Conservation (phyloP, 2,797 vertebrate species). For the Carapus acus region DNA sequence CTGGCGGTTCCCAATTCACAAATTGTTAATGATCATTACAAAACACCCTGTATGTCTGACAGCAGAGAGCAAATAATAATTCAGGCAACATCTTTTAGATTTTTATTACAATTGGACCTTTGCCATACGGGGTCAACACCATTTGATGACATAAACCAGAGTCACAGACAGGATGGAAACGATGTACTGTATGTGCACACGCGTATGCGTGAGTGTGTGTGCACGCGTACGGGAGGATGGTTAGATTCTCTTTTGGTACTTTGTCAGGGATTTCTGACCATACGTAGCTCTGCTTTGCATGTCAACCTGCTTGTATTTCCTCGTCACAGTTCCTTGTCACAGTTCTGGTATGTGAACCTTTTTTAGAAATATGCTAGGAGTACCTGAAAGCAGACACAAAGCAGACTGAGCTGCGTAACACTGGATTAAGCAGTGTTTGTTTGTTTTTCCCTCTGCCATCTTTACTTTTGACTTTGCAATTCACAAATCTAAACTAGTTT, state of each 20-base stretch:
- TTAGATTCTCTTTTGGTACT: constrained; percentile 9
- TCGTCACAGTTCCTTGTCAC: constrained; percentile 36
- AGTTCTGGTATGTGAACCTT: constrained; percentile 42
- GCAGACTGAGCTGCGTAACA: constrained; percentile 33
- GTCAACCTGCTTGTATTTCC: constrained; percentile 55
- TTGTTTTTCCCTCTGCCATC: constrained; percentile 52
- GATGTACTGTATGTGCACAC: no score
- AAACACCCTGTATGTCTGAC: no score
- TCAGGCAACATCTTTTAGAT: no score
- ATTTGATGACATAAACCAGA: no score
- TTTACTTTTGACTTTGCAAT: constrained; percentile 24
- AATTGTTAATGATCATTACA: no score
- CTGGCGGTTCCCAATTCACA: no score
- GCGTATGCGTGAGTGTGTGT: neutral
- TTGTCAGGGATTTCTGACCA: constrained; percentile 29
- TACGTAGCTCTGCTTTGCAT: constrained; percentile 52
- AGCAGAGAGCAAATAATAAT: no score
- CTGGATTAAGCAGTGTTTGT: constrained; percentile 23
- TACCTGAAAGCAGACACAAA: constrained; percentile 50
- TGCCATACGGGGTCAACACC: no score
- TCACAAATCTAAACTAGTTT: constrained; percentile 16
- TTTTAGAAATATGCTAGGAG: constrained; percentile 41
- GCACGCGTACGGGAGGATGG: neutral
- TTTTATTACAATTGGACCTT: no score
- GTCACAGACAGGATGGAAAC: no score